A percentile compares a stretch with the other conserved stretches of the same genome.
Conservation (phyloP, 2,797 vertebrate genomes). For the Xerus rutilus region DNA sequence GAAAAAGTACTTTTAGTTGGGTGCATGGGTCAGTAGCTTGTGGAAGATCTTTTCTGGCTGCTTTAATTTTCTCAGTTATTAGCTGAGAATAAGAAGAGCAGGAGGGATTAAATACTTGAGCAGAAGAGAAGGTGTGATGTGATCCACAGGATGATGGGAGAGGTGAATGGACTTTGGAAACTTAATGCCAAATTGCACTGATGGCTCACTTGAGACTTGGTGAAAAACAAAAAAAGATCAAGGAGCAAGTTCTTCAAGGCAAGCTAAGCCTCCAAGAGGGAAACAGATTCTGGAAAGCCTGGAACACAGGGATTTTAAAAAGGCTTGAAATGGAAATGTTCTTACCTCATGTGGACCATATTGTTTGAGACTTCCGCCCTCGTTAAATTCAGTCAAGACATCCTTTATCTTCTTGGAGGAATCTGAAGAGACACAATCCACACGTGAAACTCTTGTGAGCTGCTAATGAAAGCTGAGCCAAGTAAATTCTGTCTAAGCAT, state of each 20-base stretch:
- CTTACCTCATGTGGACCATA: constrained; percentile 95
- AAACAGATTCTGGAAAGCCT: constrained; percentile 24
- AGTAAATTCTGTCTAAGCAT: not conserved
- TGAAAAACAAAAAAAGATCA: not conserved
- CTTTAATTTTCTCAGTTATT: constrained; percentile 28
- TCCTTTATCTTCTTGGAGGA: constrained; percentile 97
- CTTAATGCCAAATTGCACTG: not conserved
- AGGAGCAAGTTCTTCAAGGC: constrained; percentile 12
- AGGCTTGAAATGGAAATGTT: constrained; percentile 59
- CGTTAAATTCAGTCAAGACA: constrained; percentile 95
- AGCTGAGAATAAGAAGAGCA: not conserved
- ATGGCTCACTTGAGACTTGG: not conserved
- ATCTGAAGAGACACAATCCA: constrained; percentile 88
- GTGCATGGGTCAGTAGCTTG: not conserved
- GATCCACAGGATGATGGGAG: not conserved
- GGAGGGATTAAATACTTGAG: not conserved
- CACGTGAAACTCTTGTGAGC: not conserved
- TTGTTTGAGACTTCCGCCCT: constrained; percentile 92
- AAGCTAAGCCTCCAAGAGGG: not conserved
- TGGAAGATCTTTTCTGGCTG: not conserved
- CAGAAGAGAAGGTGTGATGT: not conserved
- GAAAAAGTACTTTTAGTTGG: not conserved
- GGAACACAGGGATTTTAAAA: constrained; percentile 33
- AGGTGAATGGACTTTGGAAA: not conserved
- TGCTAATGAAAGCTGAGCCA: not conserved